Evolutionary conservation across 2,113 vertebrate species (phyloP).

Genomic region (Himantopus leucocephalus): DNA sequence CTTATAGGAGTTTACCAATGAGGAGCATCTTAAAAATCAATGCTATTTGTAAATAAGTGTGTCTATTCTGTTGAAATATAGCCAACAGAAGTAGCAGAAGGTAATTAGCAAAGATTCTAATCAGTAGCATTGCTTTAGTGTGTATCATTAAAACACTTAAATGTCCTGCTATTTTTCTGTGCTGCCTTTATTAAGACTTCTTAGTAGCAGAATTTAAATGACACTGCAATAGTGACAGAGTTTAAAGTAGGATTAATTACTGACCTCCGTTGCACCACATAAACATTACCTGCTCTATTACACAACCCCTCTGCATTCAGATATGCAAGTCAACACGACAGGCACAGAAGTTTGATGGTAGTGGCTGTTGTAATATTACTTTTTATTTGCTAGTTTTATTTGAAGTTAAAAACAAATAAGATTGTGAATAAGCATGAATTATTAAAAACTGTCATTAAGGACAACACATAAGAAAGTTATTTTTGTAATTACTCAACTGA

Average conservation of each 20-base stretch:
- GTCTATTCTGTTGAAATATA: conserved; percentile 46
- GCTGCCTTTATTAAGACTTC: conserved; percentile 53
- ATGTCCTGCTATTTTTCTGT: conserved; percentile 42
- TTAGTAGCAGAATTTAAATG: conserved; percentile 55
- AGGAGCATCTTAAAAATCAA: conserved; percentile 11
- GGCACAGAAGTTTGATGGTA: background rate
- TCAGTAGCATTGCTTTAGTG: conserved; percentile 63
- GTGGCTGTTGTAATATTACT: background rate
- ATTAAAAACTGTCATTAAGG: background rate
- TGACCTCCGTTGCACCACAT: conserved; percentile 41
- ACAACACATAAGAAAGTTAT: background rate
- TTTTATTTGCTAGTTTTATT: background rate
- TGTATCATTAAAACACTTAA: conserved; percentile 63
- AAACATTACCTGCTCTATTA: conserved; percentile 58
- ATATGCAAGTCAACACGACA: background rate
- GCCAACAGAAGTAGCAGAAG: conserved; percentile 51
- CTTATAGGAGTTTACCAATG: background rate
- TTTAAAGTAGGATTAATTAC: conserved; percentile 59
- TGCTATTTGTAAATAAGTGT: conserved; percentile 36
- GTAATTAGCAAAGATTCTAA: conserved; percentile 68
- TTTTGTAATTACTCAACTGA: background rate
- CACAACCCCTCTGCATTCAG: background rate
- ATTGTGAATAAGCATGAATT: background rate
- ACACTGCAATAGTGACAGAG: conserved; percentile 16
- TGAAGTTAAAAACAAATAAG: background rate